Evolutionary conservation across 2,888 invertebrate genomes (phyloP), one percentile per base, ranked within the genome.

Genomic region (Cephus rjabovi): DNA sequence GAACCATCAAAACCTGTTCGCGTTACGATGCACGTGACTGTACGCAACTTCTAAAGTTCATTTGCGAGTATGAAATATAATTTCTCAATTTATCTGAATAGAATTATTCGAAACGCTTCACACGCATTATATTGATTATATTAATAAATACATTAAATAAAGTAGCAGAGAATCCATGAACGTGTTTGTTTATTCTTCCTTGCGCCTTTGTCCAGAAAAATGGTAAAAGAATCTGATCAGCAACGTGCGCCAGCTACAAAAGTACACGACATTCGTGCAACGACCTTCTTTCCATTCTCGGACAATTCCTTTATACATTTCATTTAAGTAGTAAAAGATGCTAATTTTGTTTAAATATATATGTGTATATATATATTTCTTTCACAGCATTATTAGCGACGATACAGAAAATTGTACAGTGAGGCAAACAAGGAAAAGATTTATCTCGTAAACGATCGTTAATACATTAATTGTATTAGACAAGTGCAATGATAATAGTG

Each of bases 351-450:
- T 34, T 12, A 37, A 69, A 79, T 81, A 81, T 77, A 78, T 81
- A 78, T 77, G 79, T 80, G 74, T 83, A 70, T 80, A 81, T 56
- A 82, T 81, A 80, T 79, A 79, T 79, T 76, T 87, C 86, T 86
- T 86, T 88, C 88, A 89, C 88, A 90, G 87, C 88, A 86, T 89
- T 88, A 90, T 88, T 90, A 90, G 88, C 87, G 85, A 86, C 85
- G 85, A 88, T 90, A 89, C 88, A 90, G 88, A 90, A 56, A 56
- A 90, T 87, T 88, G 88, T 86, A 88, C 87, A 89, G 81, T 85
- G 83, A 84, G 84, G 83, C 82, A 82, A 83, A 83, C 81, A 37
- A 83, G 83, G 84, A 85, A 80, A 80, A 81, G 85, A 83, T 79
- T 85, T 85, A 84, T 84, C 83, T 86, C 78, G 83, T 87, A 86